Evolutionary conservation across 2,113 vertebrate genomes (phyloP), one percentile per base, ranked within the genome.

Genomic region (Vimba vimba): DNA sequence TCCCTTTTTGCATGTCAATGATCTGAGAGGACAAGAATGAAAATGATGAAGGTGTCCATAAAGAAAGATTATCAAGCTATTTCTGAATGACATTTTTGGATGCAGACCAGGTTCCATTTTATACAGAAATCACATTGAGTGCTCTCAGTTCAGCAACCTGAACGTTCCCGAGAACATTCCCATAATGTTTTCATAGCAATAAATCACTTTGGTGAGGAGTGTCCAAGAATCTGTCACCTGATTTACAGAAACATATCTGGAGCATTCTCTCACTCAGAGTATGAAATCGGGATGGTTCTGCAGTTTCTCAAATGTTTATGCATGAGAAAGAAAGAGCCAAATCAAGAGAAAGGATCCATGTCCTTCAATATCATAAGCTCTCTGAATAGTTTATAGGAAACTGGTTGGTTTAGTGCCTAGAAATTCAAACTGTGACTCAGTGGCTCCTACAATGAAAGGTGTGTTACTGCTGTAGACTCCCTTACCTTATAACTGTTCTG

Each of bases 321-420:
- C 30, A 36, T 64, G 23, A 55, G 21, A 62, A 43, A n/a, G 19
- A 60, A 39, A 80, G 21, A 45, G 52, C 6, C 1, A 23, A 50
- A 45, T 25, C 1, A 12, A 81, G 13, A 66, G 9, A 45, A 15
- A 30, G 10, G 62, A 82, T 82, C 25, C 25, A 12, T 33, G 27
- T 68, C 43, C 17, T 82, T 45, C 11, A 82, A 36, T 10, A 11
- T 36, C 64, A 33, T 52, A 36, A 69, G 25, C 80, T 52, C 45
- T 36, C 0, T 30, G 36, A 36, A 82, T 60, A 27, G 36, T 77
- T 69, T 3, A 57, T 57, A 36, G 88, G 27, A 94, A 82, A 94
- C 93, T 89, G 90, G 93, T 94, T 93, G 79, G 91, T 91, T 92
- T 79, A 92, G 87, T 90, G 23, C 8, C 50, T 45, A 55, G 27